phyloP scores from a whole-genome alignment of 2,113 vertebrate genomes.

The Brachyhypopomus occidentalis region DNA sequence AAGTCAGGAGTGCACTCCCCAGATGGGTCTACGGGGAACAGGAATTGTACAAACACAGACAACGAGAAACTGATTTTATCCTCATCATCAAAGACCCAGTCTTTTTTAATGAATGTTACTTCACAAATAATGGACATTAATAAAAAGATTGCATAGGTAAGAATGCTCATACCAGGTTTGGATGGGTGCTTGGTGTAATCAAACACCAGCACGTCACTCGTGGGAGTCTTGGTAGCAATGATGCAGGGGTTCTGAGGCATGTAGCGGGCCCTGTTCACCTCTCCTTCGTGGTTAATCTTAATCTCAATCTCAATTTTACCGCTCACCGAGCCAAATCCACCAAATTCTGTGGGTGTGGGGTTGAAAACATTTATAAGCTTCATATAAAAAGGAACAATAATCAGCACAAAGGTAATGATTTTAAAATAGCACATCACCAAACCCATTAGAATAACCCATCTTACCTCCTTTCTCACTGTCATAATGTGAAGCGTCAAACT shows the following conservation, averaged over 20 bases:
- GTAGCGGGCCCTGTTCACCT: slow-evolving; percentile 96
- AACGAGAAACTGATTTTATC: background rate
- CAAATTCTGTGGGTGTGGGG: slow-evolving; percentile 81
- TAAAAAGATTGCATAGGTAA: background rate
- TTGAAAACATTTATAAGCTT: background rate
- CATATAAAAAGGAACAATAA: background rate
- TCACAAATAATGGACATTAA: background rate
- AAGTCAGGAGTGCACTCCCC: slow-evolving; percentile 97
- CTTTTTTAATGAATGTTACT: too few relatives aligned
- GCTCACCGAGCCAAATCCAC: slow-evolving; percentile 97
- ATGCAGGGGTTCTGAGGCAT: slow-evolving; percentile 99
- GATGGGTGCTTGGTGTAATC: slow-evolving; percentile 99
- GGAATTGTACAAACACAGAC: background rate
- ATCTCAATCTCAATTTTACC: slow-evolving; percentile 99
- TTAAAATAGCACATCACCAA: background rate
- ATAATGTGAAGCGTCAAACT: slow-evolving; percentile 97
- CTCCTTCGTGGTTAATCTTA: slow-evolving; percentile 98
- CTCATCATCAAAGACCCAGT: background rate
- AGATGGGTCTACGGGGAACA: slow-evolving; percentile 82
- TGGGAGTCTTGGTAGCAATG: slow-evolving; percentile 97
- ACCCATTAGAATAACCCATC: background rate
- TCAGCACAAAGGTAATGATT: background rate
- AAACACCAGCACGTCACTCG: slow-evolving; percentile 96
- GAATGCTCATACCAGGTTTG: slow-evolving; percentile 82
- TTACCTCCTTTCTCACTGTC: slow-evolving; percentile 98